Evolutionary conservation across 1,140 invertebrate genomes (phyloP).

Genomic region (Parasteatoda tepidariorum): DNA sequence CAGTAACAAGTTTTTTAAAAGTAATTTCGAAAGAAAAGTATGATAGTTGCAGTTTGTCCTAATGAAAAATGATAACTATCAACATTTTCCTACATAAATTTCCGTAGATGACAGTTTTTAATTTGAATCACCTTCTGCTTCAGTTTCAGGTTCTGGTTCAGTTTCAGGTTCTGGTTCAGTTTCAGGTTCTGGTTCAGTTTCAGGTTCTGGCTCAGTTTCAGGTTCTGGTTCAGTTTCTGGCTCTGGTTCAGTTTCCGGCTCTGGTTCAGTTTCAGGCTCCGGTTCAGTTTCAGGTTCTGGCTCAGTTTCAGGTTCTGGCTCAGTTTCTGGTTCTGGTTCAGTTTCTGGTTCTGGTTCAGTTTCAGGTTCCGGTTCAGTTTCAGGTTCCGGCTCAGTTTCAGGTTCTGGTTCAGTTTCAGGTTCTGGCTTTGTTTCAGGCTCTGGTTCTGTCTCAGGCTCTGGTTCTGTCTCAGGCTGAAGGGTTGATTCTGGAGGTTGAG

Average conservation of each 20-base stretch:
- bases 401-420: slow-evolving; percentile 44
- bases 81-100: not conserved
- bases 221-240: slow-evolving; percentile 27
- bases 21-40: too few relatives aligned
- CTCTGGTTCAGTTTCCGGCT: slow-evolving; percentile 54
- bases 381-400: slow-evolving; percentile 57
- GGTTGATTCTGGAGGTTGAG: not conserved
- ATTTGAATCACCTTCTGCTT: not conserved
- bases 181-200: slow-evolving; percentile 56
- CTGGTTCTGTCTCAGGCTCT: slow-evolving; percentile 54
- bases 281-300: slow-evolving; percentile 54
- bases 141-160: slow-evolving; percentile 51
- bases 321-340: slow-evolving; percentile 54
- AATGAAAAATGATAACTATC: not conserved
- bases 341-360: slow-evolving; percentile 34
- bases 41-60: too few relatives aligned
- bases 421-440: slow-evolving; percentile 57
- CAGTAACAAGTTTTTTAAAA: too few relatives aligned
- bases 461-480: slow-evolving; percentile 39
- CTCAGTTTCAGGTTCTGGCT: slow-evolving; percentile 58
- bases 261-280: slow-evolving; percentile 52
- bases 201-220: slow-evolving; percentile 59
- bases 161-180: slow-evolving; percentile 51
- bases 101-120: too few relatives aligned
- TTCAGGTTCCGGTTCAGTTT: slow-evolving; percentile 50